Base-by-base conservation (phyloP, 2,888 invertebrate genomes). In the Lithophane socia region DNA sequence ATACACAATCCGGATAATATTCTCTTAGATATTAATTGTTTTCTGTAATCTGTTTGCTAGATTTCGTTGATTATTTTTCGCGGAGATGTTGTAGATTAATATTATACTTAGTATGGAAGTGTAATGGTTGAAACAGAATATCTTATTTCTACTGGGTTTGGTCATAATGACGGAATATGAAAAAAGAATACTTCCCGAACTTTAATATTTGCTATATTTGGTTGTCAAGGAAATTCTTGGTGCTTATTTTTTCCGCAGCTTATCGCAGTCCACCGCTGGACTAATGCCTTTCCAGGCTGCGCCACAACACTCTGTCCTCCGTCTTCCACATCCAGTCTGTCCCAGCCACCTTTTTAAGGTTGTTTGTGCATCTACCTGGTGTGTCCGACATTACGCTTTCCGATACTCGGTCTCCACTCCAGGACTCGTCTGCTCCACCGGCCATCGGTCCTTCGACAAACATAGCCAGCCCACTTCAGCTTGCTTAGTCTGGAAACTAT, bases 21-120 rank as follows among this genome's bases (percentile, higher is more conserved):
- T 90, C 87, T 84, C 87, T 91, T 85, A 88, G 87, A 91, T 94
- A 95, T 94, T 95, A 95, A 95, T 95, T 95, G 94, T 91, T 93
- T 90, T 90, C 86, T 86, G 88, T 90, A 86, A 91, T 90, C 89
- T 87, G 82, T 82, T 77, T 80, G 69, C 66, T 82, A 79, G 88
- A 86, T 89, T 89, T 88, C 21, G 44, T 71, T 83, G 37, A 24
- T 69, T 71, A 24, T 69, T 56, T 82, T 75, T 68, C 21, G 44
- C 16, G 2, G 16, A 37, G 12, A 37, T 64, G 1, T 52, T 79
- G 44, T 29, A 16, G 9, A 37, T 12, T 67, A 52, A 58, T 29
- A 1, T 44, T 29, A 47, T 24, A 10, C 10, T 70, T 42, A 54
- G 3, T 56, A 71, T 5, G 42, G 52, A 24, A 52, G 5, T 37